Base-by-base conservation (phyloP, 2,888 invertebrate species). In the Microplitis deprimator region DNA sequence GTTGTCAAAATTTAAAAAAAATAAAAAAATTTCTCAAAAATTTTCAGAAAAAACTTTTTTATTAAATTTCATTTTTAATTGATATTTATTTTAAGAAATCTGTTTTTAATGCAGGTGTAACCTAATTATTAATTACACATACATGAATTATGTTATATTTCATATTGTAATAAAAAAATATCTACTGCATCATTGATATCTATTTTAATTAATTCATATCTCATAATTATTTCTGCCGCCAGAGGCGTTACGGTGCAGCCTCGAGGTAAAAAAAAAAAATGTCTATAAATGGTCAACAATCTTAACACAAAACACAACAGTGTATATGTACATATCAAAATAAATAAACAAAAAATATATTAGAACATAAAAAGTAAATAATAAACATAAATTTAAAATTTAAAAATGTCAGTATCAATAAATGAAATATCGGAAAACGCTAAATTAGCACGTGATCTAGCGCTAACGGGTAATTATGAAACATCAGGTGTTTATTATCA, bases 351-450 rank as follows among this genome's bases (percentile, higher is more conserved):
- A 50, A 50, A 50, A 50, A 8, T 50, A 50, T 29, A 50, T 50
- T 50, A 50, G 13, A 50, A 50, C 3, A 50, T 50, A 50, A 50
- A 10, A 6, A 41, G 20, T 65, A 38, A 65, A 65, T 5, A 13
- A 29, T 29, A 65, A 10, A 29, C 10, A 29, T 29, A 29, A 65
- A 38, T 29, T 29, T 13, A 65, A 65, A 65, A 65, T 8, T 6
- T 4, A 65, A 65, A 65, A 83, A 96, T 97, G 96, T 95, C 96
- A 91, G 95, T 96, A 90, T 95, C 95, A 88, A 94, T 96, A 90
- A 95, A 94, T 90, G 97, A 97, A 92, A 96, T 97, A 91, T 95
- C 95, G 92, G 97, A 98, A 91, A 98, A 97, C 92, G 96, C 97
- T 79, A 97, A 96, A 91, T 91, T 97, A 90, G 98, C 97, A 77